Percentiles rank a stretch among this genome's conserved stretches.
phyloP scores from a whole-genome alignment of 1,140 invertebrate species.

The Zaprionus tsacasi region DNA sequence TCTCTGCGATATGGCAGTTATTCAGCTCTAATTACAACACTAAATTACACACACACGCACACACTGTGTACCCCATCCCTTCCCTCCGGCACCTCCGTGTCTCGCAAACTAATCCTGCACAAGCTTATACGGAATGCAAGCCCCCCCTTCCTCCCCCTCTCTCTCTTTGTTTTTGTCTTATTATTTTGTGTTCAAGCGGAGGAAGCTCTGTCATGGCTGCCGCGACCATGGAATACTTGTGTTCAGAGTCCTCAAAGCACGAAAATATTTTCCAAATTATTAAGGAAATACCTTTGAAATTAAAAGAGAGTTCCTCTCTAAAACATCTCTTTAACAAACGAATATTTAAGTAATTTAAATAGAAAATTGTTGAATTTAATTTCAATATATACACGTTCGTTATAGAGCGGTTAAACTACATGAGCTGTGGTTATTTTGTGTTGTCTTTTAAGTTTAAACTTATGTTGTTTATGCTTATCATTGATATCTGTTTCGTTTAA shows the following conservation, averaged over 20 bases:
- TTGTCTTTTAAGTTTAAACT: no score
- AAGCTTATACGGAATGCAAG: constrained; percentile 14
- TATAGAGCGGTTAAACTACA: neutral
- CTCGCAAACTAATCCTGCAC: constrained; percentile 30
- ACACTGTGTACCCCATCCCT: neutral
- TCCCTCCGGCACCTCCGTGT: neutral
- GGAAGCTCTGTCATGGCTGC: neutral
- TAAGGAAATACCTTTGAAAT: constrained; percentile 7
- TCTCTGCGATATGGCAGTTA: constrained; percentile 15
- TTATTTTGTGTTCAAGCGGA: neutral
- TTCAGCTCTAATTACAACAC: constrained; percentile 32
- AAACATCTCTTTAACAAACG: constrained; percentile 2
- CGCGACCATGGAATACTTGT: neutral
- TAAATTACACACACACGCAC: constrained; percentile 3
- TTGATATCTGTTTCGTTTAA: no score
- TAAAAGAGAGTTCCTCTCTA: neutral
- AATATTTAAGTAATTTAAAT: neutral
- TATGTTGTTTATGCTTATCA: no score
- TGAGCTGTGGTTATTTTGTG: no score
- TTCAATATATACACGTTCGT: neutral
- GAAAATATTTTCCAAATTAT: constrained; percentile 3
- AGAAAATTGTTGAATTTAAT: neutral
- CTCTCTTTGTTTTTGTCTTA: neutral
- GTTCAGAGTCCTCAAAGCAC: neutral
- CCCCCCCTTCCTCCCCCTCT: neutral